phyloP scores from a whole-genome alignment of 2,888 invertebrate species.

The Asteroscopus sphinx region DNA sequence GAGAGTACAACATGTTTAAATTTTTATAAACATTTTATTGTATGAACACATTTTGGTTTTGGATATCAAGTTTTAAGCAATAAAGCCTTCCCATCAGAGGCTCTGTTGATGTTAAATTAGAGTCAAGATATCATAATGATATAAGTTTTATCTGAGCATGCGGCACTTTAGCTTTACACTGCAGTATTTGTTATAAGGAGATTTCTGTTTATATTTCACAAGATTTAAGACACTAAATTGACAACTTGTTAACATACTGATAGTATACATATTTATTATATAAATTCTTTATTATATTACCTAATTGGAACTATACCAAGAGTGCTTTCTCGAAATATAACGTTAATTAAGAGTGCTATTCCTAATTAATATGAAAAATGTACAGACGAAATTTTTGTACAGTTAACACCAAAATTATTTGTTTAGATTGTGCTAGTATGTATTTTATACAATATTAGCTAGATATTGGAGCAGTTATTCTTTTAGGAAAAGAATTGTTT shows the following conservation, averaged over 20 bases:
- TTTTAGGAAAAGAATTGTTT: conserved; percentile 88
- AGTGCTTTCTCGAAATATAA: conserved; percentile 83
- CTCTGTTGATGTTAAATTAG: conserved; percentile 27
- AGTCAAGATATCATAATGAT: conserved; percentile 33
- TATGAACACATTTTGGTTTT: conserved; percentile 34
- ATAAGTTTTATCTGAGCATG: conserved; percentile 37
- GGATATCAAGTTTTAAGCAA: conserved; percentile 31
- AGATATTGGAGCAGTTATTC: conserved; percentile 81
- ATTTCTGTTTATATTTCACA: conserved; percentile 40
- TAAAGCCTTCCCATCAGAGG: conserved; percentile 27
- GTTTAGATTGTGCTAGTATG: conserved; percentile 71
- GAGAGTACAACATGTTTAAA: conserved; percentile 52
- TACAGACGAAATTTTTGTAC: conserved; percentile 66
- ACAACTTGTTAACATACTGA: conserved; percentile 62
- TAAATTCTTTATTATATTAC: conserved; percentile 60
- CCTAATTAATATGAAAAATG: conserved; percentile 58
- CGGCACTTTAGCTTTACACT: conserved; percentile 51
- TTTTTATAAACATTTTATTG: conserved; percentile 51
- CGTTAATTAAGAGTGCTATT: conserved; percentile 76
- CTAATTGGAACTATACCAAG: conserved; percentile 71
- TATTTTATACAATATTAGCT: conserved; percentile 71
- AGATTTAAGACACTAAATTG: conserved; percentile 54
- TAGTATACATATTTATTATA: conserved; percentile 48
- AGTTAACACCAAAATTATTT: conserved; percentile 73
- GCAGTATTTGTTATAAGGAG: conserved; percentile 38